phyloP scores from a whole-genome alignment of 2,113 vertebrate genomes.

The Myiozetetes cayanensis region DNA sequence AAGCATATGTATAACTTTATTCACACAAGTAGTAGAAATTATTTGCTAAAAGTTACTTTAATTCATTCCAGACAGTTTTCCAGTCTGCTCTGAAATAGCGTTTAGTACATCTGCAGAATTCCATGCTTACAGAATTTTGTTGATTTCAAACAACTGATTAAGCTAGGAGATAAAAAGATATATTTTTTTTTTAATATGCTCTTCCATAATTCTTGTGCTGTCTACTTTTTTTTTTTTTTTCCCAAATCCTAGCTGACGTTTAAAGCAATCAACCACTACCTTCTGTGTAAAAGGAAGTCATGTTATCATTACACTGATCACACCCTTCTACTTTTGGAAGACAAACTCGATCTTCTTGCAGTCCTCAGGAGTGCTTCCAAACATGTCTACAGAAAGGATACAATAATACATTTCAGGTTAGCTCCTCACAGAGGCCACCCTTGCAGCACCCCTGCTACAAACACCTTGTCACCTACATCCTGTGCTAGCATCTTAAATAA shows the following conservation, averaged over 20 bases:
- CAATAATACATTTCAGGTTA: not conserved
- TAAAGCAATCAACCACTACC: not conserved
- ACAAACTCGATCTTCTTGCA: not conserved
- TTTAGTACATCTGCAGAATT: not conserved
- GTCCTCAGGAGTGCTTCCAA: not conserved
- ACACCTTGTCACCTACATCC: rapidly evolving
- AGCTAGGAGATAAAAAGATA: not conserved
- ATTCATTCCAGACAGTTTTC: not conserved
- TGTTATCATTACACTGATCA: not conserved
- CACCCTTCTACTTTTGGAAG: not conserved
- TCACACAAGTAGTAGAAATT: not conserved
- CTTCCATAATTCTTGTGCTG: not conserved
- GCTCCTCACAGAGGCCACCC: not conserved
- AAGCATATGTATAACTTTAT: not conserved
- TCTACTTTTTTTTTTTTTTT: not conserved
- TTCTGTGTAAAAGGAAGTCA: not conserved
- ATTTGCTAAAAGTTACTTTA: not conserved
- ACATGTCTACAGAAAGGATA: not conserved
- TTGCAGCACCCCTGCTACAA: not conserved
- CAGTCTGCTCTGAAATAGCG: not conserved
- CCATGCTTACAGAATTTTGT: not conserved
- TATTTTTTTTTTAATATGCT: not conserved
- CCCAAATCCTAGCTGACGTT: not conserved
- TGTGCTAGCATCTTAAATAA: not conserved
- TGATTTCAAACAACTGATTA: not conserved